Conservation (phyloP, 2,888 invertebrate genomes). For the Stictocephala bisonia region DNA sequence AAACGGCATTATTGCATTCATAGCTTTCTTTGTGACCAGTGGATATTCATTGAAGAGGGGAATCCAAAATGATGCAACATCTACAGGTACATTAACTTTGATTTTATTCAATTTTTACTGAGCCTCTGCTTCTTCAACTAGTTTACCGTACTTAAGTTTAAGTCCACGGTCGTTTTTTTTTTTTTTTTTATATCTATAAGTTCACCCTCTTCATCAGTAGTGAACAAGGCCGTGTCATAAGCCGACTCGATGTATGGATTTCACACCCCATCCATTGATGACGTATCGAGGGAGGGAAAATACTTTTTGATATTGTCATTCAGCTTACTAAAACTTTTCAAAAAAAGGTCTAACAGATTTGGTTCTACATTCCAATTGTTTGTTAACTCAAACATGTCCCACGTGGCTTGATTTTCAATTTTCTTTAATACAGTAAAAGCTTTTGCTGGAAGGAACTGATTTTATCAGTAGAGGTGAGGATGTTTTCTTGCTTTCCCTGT, state of each 20-base stretch:
- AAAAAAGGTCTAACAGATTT: too few relatives aligned
- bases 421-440: neutral
- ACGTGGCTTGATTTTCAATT: neutral
- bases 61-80: neutral
- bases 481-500: too few relatives aligned
- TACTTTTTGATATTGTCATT: too few relatives aligned
- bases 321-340: too few relatives aligned
- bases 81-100: too few relatives aligned
- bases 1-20: too few relatives aligned
- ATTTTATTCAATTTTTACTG: too few relatives aligned
- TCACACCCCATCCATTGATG: neutral
- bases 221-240: neutral
- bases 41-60: neutral
- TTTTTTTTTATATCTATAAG: neutral
- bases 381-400: neutral
- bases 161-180: neutral
- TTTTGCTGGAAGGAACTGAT: neutral
- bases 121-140: neutral
- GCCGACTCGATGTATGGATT: neutral
- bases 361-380: neutral
- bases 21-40: neutral
- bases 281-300: too few relatives aligned
- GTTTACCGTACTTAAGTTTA: neutral
- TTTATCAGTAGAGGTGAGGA: too few relatives aligned
- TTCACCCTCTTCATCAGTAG: neutral